Conservation (phyloP, 2,888 invertebrate genomes). For the Acholoe squamosa region DNA sequence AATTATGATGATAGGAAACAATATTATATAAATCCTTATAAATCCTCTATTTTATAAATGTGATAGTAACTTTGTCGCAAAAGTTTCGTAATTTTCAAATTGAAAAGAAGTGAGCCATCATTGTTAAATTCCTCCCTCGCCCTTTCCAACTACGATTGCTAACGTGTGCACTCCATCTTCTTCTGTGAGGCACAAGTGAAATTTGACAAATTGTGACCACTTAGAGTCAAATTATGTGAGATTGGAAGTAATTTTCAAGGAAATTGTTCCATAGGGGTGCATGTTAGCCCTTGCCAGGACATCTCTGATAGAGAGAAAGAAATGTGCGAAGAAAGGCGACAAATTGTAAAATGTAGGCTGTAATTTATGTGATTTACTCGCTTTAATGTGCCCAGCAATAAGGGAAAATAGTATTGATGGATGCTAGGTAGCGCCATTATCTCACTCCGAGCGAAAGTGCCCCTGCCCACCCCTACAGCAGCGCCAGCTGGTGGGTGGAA, state of each 20-base stretch:
- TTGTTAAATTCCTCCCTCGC: too few species aligned
- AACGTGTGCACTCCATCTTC: too few species aligned
- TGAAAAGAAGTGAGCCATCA: too few species aligned
- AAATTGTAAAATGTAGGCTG: neutral
- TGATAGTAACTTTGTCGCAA: too few species aligned
- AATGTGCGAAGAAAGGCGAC: neutral
- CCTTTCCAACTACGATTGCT: too few species aligned
- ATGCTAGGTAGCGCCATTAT: neutral
- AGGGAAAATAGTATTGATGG: neutral
- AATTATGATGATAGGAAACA: too few species aligned
- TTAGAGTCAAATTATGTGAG: neutral
- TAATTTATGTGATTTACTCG: neutral
- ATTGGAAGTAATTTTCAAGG: neutral
- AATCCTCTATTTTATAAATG: too few species aligned
- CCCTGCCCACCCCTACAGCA: neutral
- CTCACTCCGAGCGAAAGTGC: neutral
- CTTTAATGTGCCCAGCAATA: neutral
- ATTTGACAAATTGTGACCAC: too few species aligned
- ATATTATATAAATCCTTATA: too few species aligned
- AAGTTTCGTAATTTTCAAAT: too few species aligned
- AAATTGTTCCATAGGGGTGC: neutral
- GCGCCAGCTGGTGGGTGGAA: constrained; percentile 45
- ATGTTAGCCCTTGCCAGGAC: neutral
- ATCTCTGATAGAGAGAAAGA: neutral
- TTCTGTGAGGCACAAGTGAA: too few species aligned